Percentiles rank a stretch among this genome's conserved stretches.
Conservation (phyloP, 2,888 invertebrate species). For the Colletes collaris region DNA sequence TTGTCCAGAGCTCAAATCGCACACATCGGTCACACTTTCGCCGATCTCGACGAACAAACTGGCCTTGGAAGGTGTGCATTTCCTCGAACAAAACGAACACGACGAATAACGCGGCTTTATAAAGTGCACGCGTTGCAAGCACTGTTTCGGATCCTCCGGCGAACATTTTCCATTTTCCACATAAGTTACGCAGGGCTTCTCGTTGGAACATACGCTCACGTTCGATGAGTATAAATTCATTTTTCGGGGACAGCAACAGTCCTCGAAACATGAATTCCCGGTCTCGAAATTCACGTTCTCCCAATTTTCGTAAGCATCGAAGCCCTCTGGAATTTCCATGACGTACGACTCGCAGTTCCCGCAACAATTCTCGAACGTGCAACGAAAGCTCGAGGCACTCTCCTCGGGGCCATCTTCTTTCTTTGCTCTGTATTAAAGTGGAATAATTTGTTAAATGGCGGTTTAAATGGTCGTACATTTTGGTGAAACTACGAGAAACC, state of each 20-base stretch:
- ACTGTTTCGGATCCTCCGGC: constrained; percentile 9
- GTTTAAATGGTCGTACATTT: background rate
- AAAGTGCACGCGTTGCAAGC: constrained; percentile 38
- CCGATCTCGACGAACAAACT: constrained; percentile 59
- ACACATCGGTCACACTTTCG: constrained; percentile 35
- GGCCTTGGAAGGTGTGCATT: constrained; percentile 50
- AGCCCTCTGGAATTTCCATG: constrained; percentile 5
- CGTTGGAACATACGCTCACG: constrained; percentile 2
- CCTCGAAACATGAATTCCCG: constrained; percentile 16
- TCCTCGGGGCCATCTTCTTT: background rate
- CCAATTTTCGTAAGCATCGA: constrained; percentile 18
- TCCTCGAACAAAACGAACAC: constrained; percentile 45
- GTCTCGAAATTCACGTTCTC: constrained; percentile 8
- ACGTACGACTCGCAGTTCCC: constrained; percentile 39
- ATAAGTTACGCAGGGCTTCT: constrained; percentile 2
- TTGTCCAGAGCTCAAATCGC: constrained; percentile 5
- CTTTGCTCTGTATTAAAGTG: background rate
- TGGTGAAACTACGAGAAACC: background rate
- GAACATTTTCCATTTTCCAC: constrained; percentile 7
- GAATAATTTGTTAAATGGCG: background rate
- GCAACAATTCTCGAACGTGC: constrained; percentile 50
- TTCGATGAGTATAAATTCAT: constrained; percentile 27
- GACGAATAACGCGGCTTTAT: constrained; percentile 14
- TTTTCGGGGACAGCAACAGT: constrained; percentile 33
- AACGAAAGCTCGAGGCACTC: constrained; percentile 14